These are phyloP conservation scores for Oryzaephilus surinamensis DNA, from an alignment of 1,140 invertebrate species.

Conservation along the genomic window DNA sequence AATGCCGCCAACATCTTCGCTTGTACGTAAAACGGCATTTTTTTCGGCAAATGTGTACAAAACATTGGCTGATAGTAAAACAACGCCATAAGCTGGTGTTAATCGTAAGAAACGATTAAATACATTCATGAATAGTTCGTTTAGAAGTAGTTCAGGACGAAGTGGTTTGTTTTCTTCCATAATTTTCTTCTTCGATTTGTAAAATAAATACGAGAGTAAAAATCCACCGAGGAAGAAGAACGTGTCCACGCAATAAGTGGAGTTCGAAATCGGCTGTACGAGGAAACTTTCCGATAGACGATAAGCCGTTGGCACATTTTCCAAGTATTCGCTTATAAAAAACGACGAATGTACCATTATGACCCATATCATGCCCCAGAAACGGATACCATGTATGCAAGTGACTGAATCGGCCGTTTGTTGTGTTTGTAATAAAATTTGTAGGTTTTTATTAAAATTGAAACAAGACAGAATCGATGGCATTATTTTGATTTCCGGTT, in stretches of 20 bases:
- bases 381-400: constrained; percentile 37
- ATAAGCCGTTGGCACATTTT: constrained; percentile 25
- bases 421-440: constrained; percentile 27
- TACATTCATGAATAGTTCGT: constrained; percentile 28
- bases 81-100: constrained; percentile 44
- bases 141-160: too few species aligned
- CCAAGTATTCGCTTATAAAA: constrained; percentile 35
- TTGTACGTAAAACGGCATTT: constrained; percentile 39
- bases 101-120: constrained; percentile 39
- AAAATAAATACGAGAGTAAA: constrained; percentile 36
- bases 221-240: constrained; percentile 42
- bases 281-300: constrained; percentile 29
- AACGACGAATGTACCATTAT: constrained; percentile 37
- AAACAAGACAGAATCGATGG: constrained; percentile 34
- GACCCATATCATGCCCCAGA: constrained; percentile 42
- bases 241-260: constrained; percentile 39
- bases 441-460: constrained; percentile 35
- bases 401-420: constrained; percentile 23
- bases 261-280: constrained; percentile 36
- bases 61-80: constrained; percentile 41
- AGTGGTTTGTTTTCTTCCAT: constrained; percentile 17
- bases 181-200: constrained; percentile 24
- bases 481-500: background rate
- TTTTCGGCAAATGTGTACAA: constrained; percentile 39
- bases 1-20: constrained; percentile 37